Conservation (phyloP, 2,888 invertebrate species). For the Druceiella hillmani region DNA sequence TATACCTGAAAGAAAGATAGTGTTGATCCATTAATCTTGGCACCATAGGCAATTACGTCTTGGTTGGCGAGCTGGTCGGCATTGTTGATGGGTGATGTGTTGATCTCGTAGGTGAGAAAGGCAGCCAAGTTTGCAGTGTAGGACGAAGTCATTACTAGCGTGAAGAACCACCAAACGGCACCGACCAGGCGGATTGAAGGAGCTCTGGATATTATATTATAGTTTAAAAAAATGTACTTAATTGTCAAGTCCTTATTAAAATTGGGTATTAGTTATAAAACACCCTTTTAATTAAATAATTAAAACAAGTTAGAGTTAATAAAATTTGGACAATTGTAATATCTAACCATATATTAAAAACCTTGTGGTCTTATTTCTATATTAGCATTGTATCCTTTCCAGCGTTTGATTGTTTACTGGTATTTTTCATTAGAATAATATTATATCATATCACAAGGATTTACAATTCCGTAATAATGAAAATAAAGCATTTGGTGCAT, state of each 20-base stretch:
- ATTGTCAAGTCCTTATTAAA: no score
- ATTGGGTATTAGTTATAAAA: no score
- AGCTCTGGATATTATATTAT: no score
- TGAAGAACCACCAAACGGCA: constrained; percentile 85
- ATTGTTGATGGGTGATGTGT: constrained; percentile 61
- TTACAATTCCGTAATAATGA: no score
- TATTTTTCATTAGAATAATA: no score
- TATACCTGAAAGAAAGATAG: constrained; percentile 86
- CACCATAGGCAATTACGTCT: constrained; percentile 79
- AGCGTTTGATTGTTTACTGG: no score
- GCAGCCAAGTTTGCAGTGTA: constrained; percentile 92
- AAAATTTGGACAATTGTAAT: not conserved
- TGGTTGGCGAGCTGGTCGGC: constrained; percentile 80
- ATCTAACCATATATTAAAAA: no score
- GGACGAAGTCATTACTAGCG: constrained; percentile 77
- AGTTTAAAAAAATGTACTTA: no score
- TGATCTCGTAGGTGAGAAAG: constrained; percentile 74
- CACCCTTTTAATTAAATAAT: constrained; percentile 3
- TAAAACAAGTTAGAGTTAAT: not conserved
- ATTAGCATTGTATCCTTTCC: no score
- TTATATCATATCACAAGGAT: no score
- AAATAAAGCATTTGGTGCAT: no score
- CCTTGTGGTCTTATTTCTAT: no score
- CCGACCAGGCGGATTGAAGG: constrained; percentile 84
- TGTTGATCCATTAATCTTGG: constrained; percentile 80